phyloP scores from a whole-genome alignment of 2,888 invertebrate species.

The Scotopteryx bipunctaria region DNA sequence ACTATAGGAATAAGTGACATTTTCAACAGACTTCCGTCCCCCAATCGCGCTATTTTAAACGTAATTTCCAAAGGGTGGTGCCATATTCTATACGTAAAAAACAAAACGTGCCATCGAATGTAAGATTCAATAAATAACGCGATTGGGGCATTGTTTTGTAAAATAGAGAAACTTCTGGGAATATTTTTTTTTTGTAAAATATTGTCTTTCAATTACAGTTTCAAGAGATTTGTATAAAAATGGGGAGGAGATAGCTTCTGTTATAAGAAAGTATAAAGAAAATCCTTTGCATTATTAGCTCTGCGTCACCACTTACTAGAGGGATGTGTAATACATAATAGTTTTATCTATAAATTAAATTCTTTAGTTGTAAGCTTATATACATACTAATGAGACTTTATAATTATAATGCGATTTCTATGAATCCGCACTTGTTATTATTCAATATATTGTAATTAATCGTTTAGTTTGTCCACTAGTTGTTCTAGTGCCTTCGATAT shows the following conservation, averaged over 20 bases:
- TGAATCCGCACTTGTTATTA: slow-evolving; percentile 35
- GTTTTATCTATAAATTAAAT: slow-evolving; percentile 13
- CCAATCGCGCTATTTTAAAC: neutral
- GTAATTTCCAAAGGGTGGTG: no score
- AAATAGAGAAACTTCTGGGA: no score
- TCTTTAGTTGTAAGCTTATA: slow-evolving; percentile 18
- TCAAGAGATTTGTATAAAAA: neutral
- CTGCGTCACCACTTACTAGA: slow-evolving; percentile 7
- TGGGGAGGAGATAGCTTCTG: neutral
- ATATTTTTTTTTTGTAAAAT: no score
- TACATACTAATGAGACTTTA: slow-evolving; percentile 17
- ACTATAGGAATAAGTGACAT: slow-evolving; percentile 1
- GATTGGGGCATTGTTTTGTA: no score
- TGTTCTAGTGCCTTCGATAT: slow-evolving; percentile 75
- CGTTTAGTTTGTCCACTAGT: slow-evolving; percentile 60
- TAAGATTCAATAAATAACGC: no score
- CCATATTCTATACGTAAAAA: no score
- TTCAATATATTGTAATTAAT: slow-evolving; percentile 29
- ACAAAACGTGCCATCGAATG: no score
- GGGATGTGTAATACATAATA: slow-evolving; percentile 2
- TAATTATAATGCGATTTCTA: slow-evolving; percentile 18
- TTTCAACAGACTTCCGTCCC: neutral
- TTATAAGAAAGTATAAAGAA: neutral
- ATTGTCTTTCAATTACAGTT: no score
- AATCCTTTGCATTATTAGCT: slow-evolving; percentile 3